Base-by-base conservation (phyloP, 2,797 vertebrate genomes). In the Pteronotus mesoamericanus region DNA sequence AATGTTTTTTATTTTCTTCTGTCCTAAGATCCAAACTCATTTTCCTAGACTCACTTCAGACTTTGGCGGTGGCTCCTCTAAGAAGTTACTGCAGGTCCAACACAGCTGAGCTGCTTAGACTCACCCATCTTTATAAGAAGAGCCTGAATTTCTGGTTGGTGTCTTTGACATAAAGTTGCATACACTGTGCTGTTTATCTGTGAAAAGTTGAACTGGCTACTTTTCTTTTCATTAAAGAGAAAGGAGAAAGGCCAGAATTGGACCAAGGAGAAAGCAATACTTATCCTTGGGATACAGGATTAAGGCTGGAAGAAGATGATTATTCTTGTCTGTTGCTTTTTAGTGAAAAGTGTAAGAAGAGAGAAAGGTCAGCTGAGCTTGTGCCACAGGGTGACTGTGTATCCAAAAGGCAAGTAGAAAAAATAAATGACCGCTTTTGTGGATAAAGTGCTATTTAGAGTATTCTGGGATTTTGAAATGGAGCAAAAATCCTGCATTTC, bases 1-100 rank as follows among this genome's bases (percentile, higher is more conserved):
- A 64, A 6, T 66, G 55, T 72, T 92, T 72, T 96, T 92, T 72
- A 16, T 32, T 96, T 98, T 91, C 66, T 71, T 72, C 37, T 97
- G 44, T 34, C 66, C 32, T 91, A 42, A 16, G 29, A 92, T 86
- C 89, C 96, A 46, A 74, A 83, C 14, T 95, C 88, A 94, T 48
- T 87, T 77, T 37, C 68, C 44, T 39, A 39, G 44, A 94, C 44
- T 87, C 26, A 59, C 5, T 72, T 91, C 12, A 44, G 34, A 71
- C 79, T 86, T 92, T 5, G 22, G 42, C 15, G 10, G 29, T 68
- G n/a, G 16, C 37, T 7, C 34, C 37, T 22, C 34, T 64, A 42
- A 83, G 74, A 34, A 86, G 11, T 59, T 77, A 19, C 21, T 3
- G 4, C 11, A 6, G 9, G 57, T 85, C 21, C n/a, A 22, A 5